Percentiles rank a stretch among this genome's conserved stretches.
Conservation (phyloP, 1,140 invertebrate species). For the Cherax quadricarinatus region DNA sequence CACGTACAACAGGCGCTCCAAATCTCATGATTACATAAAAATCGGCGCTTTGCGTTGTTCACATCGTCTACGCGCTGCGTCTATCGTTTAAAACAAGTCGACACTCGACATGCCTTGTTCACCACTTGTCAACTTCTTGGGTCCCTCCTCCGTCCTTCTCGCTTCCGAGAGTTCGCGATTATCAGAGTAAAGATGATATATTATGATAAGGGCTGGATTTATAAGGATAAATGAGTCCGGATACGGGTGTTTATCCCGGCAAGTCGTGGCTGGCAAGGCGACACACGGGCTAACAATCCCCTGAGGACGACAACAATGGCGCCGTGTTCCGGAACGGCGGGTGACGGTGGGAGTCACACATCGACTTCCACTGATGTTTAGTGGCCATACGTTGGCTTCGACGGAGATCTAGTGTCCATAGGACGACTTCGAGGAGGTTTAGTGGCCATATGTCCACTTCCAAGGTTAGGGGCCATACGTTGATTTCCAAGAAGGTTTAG, state of each 20-base stretch:
- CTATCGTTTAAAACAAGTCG: too few relatives aligned
- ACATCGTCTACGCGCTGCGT: too few relatives aligned
- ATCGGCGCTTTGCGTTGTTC: too few relatives aligned
- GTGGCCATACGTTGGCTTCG: not conserved
- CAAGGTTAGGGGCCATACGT: too few relatives aligned
- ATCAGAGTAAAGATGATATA: slow-evolving; percentile 15
- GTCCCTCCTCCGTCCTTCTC: not conserved
- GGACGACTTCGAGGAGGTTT: too few relatives aligned
- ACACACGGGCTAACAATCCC: slow-evolving; percentile 43
- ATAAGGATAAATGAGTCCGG: slow-evolving; percentile 44
- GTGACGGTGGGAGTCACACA: slow-evolving; percentile 1
- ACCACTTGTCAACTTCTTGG: not conserved
- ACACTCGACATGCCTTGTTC: too few relatives aligned
- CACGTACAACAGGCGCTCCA: too few relatives aligned
- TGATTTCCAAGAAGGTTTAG: too few relatives aligned
- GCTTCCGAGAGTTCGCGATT: not conserved
- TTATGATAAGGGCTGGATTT: slow-evolving; percentile 31
- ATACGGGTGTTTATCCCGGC: slow-evolving; percentile 38
- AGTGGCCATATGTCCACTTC: too few relatives aligned
- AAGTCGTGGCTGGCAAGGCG: slow-evolving; percentile 18
- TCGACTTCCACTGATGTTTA: not conserved
- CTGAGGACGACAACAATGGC: slow-evolving; percentile 34
- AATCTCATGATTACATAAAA: too few relatives aligned
- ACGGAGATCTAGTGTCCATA: too few relatives aligned
- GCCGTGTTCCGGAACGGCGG: slow-evolving; percentile 49